A percentile compares a stretch with the other conserved stretches of the same genome.
These are phyloP conservation scores for Manduca sexta DNA, from an alignment of 1,140 invertebrate species.

Conservation along the genomic window DNA sequence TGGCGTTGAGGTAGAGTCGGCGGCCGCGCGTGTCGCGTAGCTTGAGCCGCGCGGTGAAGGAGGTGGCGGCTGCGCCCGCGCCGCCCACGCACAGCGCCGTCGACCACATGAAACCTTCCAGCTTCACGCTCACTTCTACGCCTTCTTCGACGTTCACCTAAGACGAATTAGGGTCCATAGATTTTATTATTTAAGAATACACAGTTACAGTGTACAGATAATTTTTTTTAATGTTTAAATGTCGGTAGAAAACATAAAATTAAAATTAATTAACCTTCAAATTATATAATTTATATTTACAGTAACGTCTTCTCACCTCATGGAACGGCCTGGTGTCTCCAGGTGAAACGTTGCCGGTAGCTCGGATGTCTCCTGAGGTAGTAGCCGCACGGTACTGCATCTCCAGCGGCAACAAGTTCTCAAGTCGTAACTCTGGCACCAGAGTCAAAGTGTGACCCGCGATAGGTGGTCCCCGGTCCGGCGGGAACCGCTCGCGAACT, in stretches of 20 bases:
- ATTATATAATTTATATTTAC: too few relatives aligned
- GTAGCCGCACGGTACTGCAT: slow-evolving; percentile 76
- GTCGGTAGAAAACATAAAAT: too few relatives aligned
- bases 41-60: slow-evolving; percentile 65
- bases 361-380: slow-evolving; percentile 69
- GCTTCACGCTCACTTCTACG: slow-evolving; percentile 81
- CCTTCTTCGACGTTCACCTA: slow-evolving; percentile 81
- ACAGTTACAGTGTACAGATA: too few relatives aligned
- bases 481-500: slow-evolving; percentile 85
- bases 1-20: slow-evolving; percentile 82
- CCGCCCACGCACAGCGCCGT: slow-evolving; percentile 75
- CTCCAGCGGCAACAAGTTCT: slow-evolving; percentile 85
- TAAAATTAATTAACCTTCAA: too few relatives aligned
- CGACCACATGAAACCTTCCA: slow-evolving; percentile 88
- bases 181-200: background rate
- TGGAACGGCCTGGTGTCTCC: slow-evolving; percentile 54
- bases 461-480: slow-evolving; percentile 74
- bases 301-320: slow-evolving; percentile 24
- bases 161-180: background rate
- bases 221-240: too few relatives aligned
- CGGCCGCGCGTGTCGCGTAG: slow-evolving; percentile 80
- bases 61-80: slow-evolving; percentile 44
- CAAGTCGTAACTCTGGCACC: slow-evolving; percentile 86
- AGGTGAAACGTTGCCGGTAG: slow-evolving; percentile 71
- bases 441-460: slow-evolving; percentile 91